Base-by-base conservation (phyloP, 2,888 invertebrate genomes). In the Campaea margaritaria region DNA sequence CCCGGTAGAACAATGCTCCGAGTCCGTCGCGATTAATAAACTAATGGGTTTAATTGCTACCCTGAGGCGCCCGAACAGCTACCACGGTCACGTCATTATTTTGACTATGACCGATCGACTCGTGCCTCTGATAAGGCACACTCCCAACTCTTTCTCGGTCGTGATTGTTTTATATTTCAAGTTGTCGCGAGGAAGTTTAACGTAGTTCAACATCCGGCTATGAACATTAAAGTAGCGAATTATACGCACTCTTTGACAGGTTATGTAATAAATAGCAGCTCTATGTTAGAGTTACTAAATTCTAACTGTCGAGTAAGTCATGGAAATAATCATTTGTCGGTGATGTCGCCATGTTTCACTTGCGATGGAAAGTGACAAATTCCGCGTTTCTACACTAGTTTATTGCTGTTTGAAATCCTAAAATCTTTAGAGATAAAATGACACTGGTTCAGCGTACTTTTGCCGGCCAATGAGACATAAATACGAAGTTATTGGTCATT, bases 51-150 rank as follows among this genome's bases (percentile, higher is more conserved):
- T 86, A 86, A 89, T 89, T 87, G 85, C 85, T 82, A 79, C 74
- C 71, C 73, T 8, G 51, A 61, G 60, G 51, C 60, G 51, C 51
- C 50, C 16, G 64, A 76, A 75, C 72, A 74, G 72, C 68, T 68
- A 58, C 74, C 74, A 73, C 62, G 76, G 75, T 74, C 81, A 73
- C 83, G 79, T 79, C 79, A 77, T 86, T 91, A 91, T 91, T 90
- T 91, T 87, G 90, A 90, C 91, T 90, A 88, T 86, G 85, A 84
- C 71, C 84, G 80, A 83, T 83, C 79, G 85, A 73, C 76, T 82
- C 88, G 87, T 88, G 86, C 85, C 76, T 79, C 74, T 80, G 90
- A 91, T 91, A 90, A 91, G 82, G 86, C 86, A 86, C 83, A 86
- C 77, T 77, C 78, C 74, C 74, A 42, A 36, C 34, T 51, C 43